These are phyloP conservation scores for Loris lydekkerianus DNA, from an alignment of 2,797 vertebrate species.

Conservation along the genomic window DNA sequence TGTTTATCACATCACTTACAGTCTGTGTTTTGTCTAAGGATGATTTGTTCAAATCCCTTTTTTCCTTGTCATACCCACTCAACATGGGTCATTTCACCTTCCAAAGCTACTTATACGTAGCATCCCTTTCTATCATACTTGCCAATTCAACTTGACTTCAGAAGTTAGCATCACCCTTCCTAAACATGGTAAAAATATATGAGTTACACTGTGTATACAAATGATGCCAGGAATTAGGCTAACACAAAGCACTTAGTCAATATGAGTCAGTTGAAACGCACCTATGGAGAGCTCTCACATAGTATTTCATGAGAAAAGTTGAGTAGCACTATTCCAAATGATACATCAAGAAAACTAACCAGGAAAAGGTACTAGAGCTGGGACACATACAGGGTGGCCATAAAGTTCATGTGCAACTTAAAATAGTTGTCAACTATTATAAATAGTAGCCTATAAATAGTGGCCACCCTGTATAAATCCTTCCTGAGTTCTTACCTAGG, in stretches of 20 bases:
- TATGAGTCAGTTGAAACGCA: neutral
- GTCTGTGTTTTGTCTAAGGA: neutral
- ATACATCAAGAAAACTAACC: neutral
- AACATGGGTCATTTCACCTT: slow-evolving; percentile 2
- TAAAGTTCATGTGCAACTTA: too few relatives aligned
- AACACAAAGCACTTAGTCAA: neutral
- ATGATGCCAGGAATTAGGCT: neutral
- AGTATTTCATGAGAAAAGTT: neutral
- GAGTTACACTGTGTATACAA: neutral
- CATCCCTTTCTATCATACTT: neutral
- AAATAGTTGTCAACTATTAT: too few relatives aligned
- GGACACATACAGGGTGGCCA: neutral
- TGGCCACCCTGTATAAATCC: neutral
- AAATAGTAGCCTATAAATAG: too few relatives aligned
- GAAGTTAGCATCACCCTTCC: neutral
- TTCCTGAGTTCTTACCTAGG: neutral
- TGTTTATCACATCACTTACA: neutral
- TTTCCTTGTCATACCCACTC: slow-evolving; percentile 27
- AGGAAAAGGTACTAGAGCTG: neutral
- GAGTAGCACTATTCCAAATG: neutral
- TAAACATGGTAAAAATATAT: slow-evolving; percentile 24
- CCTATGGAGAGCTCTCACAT: neutral
- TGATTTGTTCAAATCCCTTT: neutral
- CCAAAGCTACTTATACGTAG: slow-evolving; percentile 17
- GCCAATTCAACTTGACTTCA: neutral